Percentiles rank a stretch among this genome's conserved stretches.
Conservation (phyloP, 2,113 vertebrate species). For the Xiphorhynchus elegans region DNA sequence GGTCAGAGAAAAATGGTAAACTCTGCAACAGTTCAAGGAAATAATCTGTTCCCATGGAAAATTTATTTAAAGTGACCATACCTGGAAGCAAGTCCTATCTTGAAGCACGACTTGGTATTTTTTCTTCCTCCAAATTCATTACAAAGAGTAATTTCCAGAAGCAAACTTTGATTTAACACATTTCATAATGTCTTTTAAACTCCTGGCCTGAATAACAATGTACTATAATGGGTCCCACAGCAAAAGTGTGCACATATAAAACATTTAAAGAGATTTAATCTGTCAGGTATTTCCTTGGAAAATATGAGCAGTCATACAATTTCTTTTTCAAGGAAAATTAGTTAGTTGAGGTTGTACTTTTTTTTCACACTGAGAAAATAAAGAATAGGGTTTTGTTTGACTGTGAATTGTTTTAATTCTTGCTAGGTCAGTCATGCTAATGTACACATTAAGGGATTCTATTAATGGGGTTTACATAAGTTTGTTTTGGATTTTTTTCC, state of each 20-base stretch:
- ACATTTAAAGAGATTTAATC: not conserved
- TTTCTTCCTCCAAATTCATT: not conserved
- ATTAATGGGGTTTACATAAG: not conserved
- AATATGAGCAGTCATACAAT: not conserved
- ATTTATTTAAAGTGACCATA: not conserved
- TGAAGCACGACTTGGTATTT: not conserved
- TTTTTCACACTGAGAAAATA: not conserved
- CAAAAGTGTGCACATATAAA: not conserved
- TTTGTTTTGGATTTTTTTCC: not conserved
- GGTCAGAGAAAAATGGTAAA: not conserved
- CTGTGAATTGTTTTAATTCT: not conserved
- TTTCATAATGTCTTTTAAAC: not conserved
- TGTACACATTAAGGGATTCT: not conserved
- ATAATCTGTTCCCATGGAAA: not conserved
- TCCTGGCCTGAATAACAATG: not conserved
- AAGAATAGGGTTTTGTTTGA: not conserved
- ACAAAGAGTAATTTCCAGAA: not conserved
- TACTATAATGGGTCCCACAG: not conserved
- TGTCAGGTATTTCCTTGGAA: constrained; percentile 8
- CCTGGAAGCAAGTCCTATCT: not conserved
- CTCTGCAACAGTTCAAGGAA: not conserved
- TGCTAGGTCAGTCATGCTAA: not conserved
- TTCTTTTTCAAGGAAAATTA: not conserved
- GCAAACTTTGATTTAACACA: not conserved
- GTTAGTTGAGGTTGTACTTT: not conserved